Conservation (phyloP, 2,113 vertebrate species). For the Microcebus griseorufus region DNA sequence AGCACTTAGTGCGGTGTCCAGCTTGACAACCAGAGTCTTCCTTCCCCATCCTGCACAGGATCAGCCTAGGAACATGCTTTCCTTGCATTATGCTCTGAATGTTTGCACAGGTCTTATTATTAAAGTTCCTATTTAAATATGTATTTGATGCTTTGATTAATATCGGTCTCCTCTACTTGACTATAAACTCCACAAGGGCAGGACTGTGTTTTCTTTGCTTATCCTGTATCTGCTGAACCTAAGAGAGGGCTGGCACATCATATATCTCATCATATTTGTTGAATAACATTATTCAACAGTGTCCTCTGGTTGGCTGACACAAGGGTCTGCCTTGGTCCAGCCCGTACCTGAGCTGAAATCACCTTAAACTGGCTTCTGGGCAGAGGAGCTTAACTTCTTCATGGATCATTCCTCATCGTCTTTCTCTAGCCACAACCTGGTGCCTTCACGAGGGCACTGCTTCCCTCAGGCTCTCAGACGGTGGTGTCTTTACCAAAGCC, state of each 20-base stretch:
- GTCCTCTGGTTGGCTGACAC: neutral
- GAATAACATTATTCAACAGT: neutral
- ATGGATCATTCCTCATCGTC: neutral
- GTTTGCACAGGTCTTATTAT: neutral
- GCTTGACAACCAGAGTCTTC: neutral
- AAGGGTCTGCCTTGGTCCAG: neutral
- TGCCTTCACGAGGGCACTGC: neutral
- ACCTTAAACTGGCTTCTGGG: neutral
- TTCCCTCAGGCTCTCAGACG: neutral
- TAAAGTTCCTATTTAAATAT: neutral
- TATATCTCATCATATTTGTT: neutral
- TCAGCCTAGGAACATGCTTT: neutral
- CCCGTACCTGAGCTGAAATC: neutral
- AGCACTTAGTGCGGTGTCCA: neutral
- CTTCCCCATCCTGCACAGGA: neutral
- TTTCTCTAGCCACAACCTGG: neutral
- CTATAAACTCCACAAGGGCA: neutral
- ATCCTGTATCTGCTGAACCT: neutral
- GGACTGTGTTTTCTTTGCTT: neutral
- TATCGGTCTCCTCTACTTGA: neutral
- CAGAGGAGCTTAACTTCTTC: neutral
- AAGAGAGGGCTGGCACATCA: neutral
- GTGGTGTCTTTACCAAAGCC: neutral
- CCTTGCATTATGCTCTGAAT: neutral
- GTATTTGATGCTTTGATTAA: neutral